These are phyloP conservation scores for Catharus minimus DNA, from an alignment of 2,113 vertebrate genomes.

Conservation along the genomic window DNA sequence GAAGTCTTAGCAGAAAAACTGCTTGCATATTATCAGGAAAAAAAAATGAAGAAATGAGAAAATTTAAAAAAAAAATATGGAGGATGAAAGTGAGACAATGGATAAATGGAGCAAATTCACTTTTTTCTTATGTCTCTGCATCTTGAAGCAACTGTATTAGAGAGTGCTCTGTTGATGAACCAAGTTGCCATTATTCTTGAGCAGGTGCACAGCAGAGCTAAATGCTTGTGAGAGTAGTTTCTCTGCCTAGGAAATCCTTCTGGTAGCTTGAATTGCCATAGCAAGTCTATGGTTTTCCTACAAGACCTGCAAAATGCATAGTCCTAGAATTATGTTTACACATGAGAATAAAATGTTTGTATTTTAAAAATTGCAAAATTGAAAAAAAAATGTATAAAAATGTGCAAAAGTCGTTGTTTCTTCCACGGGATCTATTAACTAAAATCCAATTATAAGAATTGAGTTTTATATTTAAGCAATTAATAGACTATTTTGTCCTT, in stretches of 20 bases:
- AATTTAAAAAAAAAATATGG: background rate
- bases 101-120: background rate
- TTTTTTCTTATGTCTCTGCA: background rate
- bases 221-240: background rate
- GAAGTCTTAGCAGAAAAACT: background rate
- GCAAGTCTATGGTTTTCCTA: background rate
- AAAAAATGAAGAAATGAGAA: background rate
- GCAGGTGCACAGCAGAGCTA: background rate
- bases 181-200: background rate
- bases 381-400: background rate
- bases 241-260: background rate
- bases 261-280: background rate
- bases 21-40: accelerated
- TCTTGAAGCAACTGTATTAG: background rate
- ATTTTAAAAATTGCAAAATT: background rate
- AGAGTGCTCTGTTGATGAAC: background rate
- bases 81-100: accelerated
- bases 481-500: background rate
- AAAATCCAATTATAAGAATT: background rate
- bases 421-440: background rate
- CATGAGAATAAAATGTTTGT: background rate
- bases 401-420: background rate
- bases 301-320: background rate
- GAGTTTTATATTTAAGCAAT: background rate
- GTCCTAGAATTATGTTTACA: background rate